Base-by-base conservation (phyloP, 1,140 invertebrate genomes). In the Drosophila navojoa region DNA sequence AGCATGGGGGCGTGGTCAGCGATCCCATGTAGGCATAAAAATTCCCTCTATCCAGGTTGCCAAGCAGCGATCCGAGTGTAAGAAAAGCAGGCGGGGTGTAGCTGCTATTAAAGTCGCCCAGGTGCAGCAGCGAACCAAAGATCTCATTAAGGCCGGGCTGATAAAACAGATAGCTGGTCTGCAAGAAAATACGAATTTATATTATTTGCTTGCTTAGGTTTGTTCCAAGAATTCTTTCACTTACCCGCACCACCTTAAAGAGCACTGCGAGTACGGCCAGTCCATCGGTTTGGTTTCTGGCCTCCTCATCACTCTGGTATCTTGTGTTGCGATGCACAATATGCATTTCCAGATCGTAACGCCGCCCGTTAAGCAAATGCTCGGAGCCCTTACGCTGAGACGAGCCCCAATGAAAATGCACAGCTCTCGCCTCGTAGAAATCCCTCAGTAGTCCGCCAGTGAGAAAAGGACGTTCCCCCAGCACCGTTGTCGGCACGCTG, bases 1-100 rank as follows among this genome's bases (percentile, higher is more conserved):
- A 94, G 86, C 98, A 99, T 0, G 97, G 97, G 1, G 98, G 98
- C 3, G 97, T 98, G 0, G 98, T 98, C n/a, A 98, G 92, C 4
- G 97, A 98, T 1, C 98, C 98, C 57, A 94, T 93, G 92, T 98
- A 99, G 0, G 96, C 96, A 81, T 95, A 96, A 90, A 96, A 97
- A 54, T 94, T 80, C 0, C 91, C 82, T 9, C 93, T 85, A 64
- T 96, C 93, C 44, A 91, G 47, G n/a, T 60, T 69, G 29, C 81
- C 74, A 5, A 91, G 52, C 15, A 91, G 16, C n/a, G 93, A 67
- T 2, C 77, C 87, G 0, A 91, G 76, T 10, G 70, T 81, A 2
- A 91, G 53, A 4, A 75, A 69, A 3, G 60, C 72, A 0, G 76
- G 42, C 16, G 81, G 72, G 2, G 69, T 74, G 38, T 90, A 80